Evolutionary conservation across 1,140 invertebrate species (phyloP), one percentile per base, ranked within the genome.

Genomic region (Apis cerana): DNA sequence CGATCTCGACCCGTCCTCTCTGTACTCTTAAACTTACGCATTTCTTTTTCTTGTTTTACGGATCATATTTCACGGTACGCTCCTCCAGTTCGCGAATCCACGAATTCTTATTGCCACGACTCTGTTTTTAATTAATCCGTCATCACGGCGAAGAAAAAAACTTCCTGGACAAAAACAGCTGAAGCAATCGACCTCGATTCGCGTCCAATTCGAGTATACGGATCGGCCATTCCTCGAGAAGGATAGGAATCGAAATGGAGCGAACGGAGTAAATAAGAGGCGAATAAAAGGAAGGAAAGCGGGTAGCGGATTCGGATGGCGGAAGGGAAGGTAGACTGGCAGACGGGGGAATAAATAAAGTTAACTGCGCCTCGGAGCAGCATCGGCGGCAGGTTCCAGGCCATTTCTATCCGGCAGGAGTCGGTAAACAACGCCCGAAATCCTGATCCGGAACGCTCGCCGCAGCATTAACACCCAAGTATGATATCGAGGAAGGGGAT

Each of bases 331-430:
- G 72, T 75, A 81, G 80, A 68, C 80, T 81, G 80, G 72, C 54
- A 68, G 76, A 81, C 72, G 72, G 56, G 7, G 27, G 64, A 82
- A 82, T 82, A 82, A 76, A 82, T 82, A 82, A 82, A 82, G 80
- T 82, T 82, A 82, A 82, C 80, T 82, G 74, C 80, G 50, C 56
- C 64, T 82, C 69, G 72, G 64, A 43, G 72, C 68, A 23, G 72
- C 69, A 82, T 21, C 64, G 56, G 54, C 61, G 72, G 72, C 64
- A 3, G 33, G 80, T 82, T 82, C 80, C 80, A 82, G 80, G 56
- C 80, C 72, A 82, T 82, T 82, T 82, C 74, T 76, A 76, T 64
- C 59, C 72, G 62, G 21, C 52, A 43, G 52, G 17, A 7, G 50
- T 52, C 71, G 61, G 74, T 69, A 76, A 82, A 76, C 80, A 76